Evolutionary conservation across 1,140 invertebrate genomes (phyloP), one percentile per base, ranked within the genome.

Genomic region (Delia radicum): DNA sequence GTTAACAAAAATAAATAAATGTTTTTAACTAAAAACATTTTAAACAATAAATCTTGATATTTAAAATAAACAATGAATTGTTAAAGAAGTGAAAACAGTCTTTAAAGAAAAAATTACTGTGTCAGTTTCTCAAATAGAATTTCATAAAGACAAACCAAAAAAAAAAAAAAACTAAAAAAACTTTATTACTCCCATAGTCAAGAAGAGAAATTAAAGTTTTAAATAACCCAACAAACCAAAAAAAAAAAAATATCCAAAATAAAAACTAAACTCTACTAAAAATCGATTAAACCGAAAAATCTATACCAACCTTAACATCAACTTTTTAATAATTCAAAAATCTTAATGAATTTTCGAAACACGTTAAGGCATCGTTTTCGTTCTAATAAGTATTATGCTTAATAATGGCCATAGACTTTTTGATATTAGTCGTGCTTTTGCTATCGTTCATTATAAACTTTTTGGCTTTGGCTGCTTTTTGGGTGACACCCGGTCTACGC

Each of bases 371-470:
- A 37, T 7, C 21, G 18, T 8, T 55, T 15, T 21, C 21, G 18
- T 21, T 55, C 24, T 55, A 21, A 21, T 18, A 42, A 55, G 48
- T 55, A 55, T 55, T 55, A 55, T 55, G 48, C 48, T 55, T 77
- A 80, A 79, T 75, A 79, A 86, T 86, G 85, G 84, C 85, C 78
- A 85, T 85, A 82, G 85, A 86, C 79, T 85, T 85, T 69, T 80
- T 86, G 42, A 85, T 86, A 77, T 78, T 85, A 76, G 81, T 79
- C 77, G 78, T 86, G 80, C 80, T 86, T 78, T 78, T 86, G 76
- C 77, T 86, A 78, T 86, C 85, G 75, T 85, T 85, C 76, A 78
- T 81, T 76, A 84, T 86, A 69, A 86, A 86, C 78, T 77, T 85
- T 75, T 76, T 86, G 79, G 85, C 85, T 67, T 76, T 86, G 77